A percentile compares a stretch with the other conserved stretches of the same genome.
phyloP scores from a whole-genome alignment of 1,140 invertebrate genomes.

The Zaprionus camerounensis region DNA sequence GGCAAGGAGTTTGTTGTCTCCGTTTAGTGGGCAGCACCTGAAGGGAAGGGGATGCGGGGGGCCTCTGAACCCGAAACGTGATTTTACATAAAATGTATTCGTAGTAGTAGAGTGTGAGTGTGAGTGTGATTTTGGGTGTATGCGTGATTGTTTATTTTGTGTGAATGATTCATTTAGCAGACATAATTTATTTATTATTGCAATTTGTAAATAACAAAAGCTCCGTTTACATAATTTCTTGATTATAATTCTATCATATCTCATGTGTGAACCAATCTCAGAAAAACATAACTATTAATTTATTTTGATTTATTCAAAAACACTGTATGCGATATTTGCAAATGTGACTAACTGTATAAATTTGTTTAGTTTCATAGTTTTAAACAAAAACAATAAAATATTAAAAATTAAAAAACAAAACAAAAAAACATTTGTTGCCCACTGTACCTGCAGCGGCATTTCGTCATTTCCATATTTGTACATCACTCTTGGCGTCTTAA shows the following conservation, averaged over 20 bases:
- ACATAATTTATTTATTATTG: conserved; percentile 78
- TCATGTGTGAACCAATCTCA: conserved; percentile 62
- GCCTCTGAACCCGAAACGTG: conserved; percentile 57
- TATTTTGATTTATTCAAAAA: conserved; percentile 78
- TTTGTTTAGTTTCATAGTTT: conserved; percentile 54
- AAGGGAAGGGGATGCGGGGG: conserved; percentile 1
- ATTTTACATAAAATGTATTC: conserved; percentile 82
- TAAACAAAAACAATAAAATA: conserved; percentile 50
- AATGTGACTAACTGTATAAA: conserved; percentile 66
- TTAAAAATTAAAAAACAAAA: conserved; percentile 24
- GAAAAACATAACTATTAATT: conserved; percentile 38
- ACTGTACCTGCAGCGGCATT: not conserved
- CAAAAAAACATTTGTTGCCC: conserved; percentile 15
- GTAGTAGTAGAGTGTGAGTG: conserved; percentile 46
- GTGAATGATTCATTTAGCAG: conserved; percentile 64
- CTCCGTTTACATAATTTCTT: conserved; percentile 45
- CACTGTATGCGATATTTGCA: conserved; percentile 81
- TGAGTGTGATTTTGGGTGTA: conserved; percentile 13
- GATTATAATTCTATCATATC: conserved; percentile 48
- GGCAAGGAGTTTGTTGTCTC: conserved; percentile 82
- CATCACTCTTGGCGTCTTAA: conserved; percentile 40
- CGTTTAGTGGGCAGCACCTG: conserved; percentile 43
- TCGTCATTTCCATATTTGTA: conserved; percentile 66
- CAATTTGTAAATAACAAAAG: conserved; percentile 70
- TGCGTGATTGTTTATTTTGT: conserved; percentile 35